These are phyloP conservation scores for Schizothorax lantsangensis DNA, from an alignment of 2,797 vertebrate species.

Conservation along the genomic window DNA sequence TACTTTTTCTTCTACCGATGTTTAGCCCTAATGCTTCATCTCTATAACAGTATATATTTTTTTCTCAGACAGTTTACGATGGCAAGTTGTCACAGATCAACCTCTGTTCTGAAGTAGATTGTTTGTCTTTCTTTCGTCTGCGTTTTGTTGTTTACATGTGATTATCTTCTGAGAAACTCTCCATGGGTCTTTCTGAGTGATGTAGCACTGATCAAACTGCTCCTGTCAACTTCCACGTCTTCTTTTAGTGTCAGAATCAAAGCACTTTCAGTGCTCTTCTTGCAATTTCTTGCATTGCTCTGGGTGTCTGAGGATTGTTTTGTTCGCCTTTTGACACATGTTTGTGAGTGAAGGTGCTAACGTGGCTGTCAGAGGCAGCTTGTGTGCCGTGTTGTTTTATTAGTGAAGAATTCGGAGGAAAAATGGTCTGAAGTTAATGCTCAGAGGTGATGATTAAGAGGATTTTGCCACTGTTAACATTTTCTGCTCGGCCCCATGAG, in stretches of 20 bases:
- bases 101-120: conserved; percentile 41
- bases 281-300: neutral
- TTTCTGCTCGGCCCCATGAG: conserved; percentile 56
- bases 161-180: conserved; percentile 34
- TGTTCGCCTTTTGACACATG: conserved; percentile 3
- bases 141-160: conserved; percentile 27
- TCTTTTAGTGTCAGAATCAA: conserved; percentile 42
- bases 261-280: conserved; percentile 32
- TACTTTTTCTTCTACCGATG: neutral
- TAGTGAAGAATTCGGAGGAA: conserved; percentile 64
- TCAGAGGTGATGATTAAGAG: conserved; percentile 76
- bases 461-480: conserved; percentile 64
- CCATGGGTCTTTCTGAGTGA: conserved; percentile 13
- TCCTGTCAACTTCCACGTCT: conserved; percentile 38
- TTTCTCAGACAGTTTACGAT: neutral
- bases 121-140: conserved; percentile 44
- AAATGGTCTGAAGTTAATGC: conserved; percentile 70
- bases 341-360: conserved; percentile 53
- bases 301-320: conserved; percentile 17
- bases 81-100: conserved; percentile 32
- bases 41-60: neutral
- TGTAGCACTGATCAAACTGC: conserved; percentile 39
- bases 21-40: neutral
- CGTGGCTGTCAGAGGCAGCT: conserved; percentile 66
- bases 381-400: conserved; percentile 66